Percentiles rank a stretch among this genome's conserved stretches.
phyloP scores from a whole-genome alignment of 2,797 vertebrate genomes.

The Schizopygopsis malacanthus region DNA sequence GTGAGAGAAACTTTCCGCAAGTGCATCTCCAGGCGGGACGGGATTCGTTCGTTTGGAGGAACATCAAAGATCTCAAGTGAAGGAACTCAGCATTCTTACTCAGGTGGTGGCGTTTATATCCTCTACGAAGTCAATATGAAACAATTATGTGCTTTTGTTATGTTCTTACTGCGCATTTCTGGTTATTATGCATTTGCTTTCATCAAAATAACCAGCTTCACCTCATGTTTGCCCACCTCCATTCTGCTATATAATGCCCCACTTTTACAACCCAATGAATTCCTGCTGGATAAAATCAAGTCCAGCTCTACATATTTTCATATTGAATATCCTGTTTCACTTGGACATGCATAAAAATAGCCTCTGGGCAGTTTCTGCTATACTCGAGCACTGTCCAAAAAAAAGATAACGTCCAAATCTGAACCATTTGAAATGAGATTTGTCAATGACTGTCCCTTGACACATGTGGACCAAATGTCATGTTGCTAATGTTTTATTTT shows the following conservation, averaged over 20 bases:
- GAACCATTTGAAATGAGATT: not conserved
- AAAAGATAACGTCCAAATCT: not conserved
- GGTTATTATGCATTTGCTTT: not conserved
- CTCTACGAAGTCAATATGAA: not conserved
- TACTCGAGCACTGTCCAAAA: not conserved
- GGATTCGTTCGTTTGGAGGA: constrained; percentile 94
- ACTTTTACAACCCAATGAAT: not conserved
- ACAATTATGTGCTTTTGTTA: not conserved
- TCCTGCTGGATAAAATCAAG: not conserved
- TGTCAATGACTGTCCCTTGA: constrained; percentile 1
- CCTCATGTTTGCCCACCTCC: not conserved
- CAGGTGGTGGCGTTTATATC: constrained; percentile 76
- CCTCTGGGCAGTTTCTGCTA: not conserved
- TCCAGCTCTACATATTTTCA: not conserved
- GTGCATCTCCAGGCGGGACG: constrained; percentile 87
- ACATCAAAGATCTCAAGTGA: constrained; percentile 89
- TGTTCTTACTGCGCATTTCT: not conserved
- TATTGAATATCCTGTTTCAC: not conserved
- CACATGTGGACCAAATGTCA: constrained; percentile 10
- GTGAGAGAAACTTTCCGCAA: constrained; percentile 91
- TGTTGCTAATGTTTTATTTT: constrained; percentile 36
- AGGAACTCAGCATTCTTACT: constrained; percentile 97
- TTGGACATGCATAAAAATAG: not conserved
- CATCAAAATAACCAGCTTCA: not conserved
- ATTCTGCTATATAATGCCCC: not conserved